Evolutionary conservation across 2,113 vertebrate genomes (phyloP).

Genomic region (Gymnobelideus leadbeateri): DNA sequence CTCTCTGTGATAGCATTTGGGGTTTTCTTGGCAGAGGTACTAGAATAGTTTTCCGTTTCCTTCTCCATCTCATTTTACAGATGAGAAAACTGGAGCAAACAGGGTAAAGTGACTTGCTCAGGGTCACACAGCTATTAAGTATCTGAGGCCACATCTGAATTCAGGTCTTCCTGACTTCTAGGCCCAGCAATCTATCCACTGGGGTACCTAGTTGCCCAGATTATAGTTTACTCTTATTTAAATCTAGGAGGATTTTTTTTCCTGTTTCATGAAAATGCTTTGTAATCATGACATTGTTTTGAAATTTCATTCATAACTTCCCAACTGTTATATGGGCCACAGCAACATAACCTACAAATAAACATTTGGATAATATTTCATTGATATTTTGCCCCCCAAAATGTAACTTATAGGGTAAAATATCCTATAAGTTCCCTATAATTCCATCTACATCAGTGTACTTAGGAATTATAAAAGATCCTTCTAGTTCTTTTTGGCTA

Average conservation of each 20-base stretch:
- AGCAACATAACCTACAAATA: background rate
- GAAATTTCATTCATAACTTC: constrained; percentile 43
- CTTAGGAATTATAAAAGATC: background rate
- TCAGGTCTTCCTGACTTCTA: background rate
- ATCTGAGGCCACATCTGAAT: background rate
- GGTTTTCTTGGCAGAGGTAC: background rate
- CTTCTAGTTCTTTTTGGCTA: constrained; percentile 26
- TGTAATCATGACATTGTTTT: constrained; percentile 28
- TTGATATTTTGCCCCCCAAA: constrained; percentile 20
- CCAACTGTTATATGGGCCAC: background rate
- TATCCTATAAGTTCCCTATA: background rate
- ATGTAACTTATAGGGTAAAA: background rate
- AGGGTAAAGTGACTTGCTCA: background rate
- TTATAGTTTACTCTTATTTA: constrained; percentile 26
- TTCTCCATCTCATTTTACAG: background rate
- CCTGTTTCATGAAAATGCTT: constrained; percentile 30
- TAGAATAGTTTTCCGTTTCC: background rate
- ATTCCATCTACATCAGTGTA: background rate
- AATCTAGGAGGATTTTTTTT: constrained; percentile 31
- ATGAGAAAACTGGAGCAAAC: background rate
- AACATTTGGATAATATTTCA: constrained; percentile 24
- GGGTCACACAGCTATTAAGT: constrained; percentile 1
- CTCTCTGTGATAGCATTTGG: background rate
- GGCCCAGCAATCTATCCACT: background rate
- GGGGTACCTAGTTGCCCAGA: background rate